These are phyloP conservation scores for Petaurus breviceps DNA, from an alignment of 2,113 vertebrate species.

Conservation along the genomic window DNA sequence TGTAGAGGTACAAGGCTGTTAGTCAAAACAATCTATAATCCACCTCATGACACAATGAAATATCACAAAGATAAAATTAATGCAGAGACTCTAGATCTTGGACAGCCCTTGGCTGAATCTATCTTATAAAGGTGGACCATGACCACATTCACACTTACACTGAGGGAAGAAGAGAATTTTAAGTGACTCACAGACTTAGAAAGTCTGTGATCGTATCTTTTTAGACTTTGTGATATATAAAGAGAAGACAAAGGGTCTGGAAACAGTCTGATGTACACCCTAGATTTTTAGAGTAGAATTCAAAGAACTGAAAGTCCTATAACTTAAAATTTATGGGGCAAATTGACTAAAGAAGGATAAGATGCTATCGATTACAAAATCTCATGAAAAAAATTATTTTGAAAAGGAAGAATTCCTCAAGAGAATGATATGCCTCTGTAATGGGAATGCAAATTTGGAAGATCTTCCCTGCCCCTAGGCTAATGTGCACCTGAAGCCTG, in stretches of 20 bases:
- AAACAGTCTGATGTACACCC: not conserved
- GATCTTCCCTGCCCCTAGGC: too few relatives aligned
- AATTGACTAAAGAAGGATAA: not conserved
- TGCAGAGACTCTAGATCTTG: not conserved
- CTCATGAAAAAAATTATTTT: not conserved
- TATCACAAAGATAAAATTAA: not conserved
- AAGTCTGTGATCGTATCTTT: not conserved
- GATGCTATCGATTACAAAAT: not conserved
- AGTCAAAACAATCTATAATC: not conserved
- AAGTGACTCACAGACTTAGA: not conserved
- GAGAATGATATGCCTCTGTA: not conserved
- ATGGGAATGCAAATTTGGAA: too few relatives aligned
- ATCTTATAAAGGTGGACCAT: not conserved
- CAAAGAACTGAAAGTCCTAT: not conserved
- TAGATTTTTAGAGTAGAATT: not conserved
- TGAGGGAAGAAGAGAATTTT: not conserved
- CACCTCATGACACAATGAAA: not conserved
- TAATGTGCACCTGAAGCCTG: too few relatives aligned
- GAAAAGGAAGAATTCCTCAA: not conserved
- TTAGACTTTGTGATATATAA: not conserved
- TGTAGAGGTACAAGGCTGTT: not conserved
- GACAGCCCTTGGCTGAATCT: not conserved
- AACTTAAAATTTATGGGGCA: not conserved
- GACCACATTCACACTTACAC: not conserved
- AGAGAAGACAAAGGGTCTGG: not conserved